Base-by-base conservation (phyloP, 1,140 invertebrate species). In the Oncopodura yosiiana region DNA sequence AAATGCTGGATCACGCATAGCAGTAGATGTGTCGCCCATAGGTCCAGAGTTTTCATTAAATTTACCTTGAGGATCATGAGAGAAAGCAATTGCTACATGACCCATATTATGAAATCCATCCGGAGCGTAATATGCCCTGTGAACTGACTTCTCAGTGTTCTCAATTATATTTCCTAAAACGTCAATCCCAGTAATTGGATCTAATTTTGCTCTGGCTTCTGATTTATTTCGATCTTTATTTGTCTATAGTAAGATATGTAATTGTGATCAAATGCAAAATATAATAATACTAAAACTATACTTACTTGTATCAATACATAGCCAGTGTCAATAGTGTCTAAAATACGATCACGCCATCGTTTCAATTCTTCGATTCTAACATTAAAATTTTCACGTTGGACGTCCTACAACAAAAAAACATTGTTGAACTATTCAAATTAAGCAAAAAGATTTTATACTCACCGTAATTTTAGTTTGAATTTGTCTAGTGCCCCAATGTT, bases 151-250 rank as follows among this genome's bases (percentile, higher is more conserved):
- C 12, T 80, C 82, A 0, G 80, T 74, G 21, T 75, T 73, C 69
- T 90, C 87, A 58, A 90, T 74, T 53, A 89, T 77, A 65, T 89
- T 85, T 6, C 86, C 86, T 2, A 91, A 69, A 26, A 82, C 73
- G 61, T 92, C 83, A 48, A 90, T 88, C 8, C 86, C 87, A 1
- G 73, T 77, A 2, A 71, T 69, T 64, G 29, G 36, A 5, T 19
- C 42, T 36, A 52, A 29, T 36, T 1, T 2, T 8, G 5, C 19
- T 38, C 36, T 24, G 0, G 32, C 14, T 37, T 38, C 48, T 38
- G 26, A 8, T n/a, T 19, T 21, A 29, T 43, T 42, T 34, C n/a
- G 14, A 34, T 34, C n/a, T 34, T 34, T 34, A 34, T 34, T n/a
- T 9, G 30, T 34, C n/a, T n/a, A 34, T 9, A 34, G 30, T 34